Percentiles rank a stretch among this genome's conserved stretches.
phyloP scores from a whole-genome alignment of 2,797 vertebrate species.

The Clarias laeviceps region DNA sequence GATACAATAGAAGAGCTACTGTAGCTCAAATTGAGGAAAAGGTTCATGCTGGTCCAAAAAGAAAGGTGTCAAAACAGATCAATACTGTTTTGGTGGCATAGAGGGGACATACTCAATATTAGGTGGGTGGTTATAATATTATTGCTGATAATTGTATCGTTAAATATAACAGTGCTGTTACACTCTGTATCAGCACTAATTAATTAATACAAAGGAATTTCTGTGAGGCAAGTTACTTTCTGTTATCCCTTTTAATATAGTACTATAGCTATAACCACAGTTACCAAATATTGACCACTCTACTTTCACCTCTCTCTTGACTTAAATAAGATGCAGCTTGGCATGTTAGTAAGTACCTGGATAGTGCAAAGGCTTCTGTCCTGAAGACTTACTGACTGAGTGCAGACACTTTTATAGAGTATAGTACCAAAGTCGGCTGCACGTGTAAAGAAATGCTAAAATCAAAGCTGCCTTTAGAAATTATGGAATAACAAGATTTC shows the following conservation, averaged over 20 bases:
- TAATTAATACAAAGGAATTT: neutral
- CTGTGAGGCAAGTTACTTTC: neutral
- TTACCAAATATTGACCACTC: neutral
- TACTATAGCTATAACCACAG: neutral
- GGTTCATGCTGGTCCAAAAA: too few species aligned
- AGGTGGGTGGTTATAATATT: too few species aligned
- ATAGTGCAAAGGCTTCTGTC: constrained; percentile 13
- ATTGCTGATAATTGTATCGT: too few species aligned
- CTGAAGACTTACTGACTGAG: neutral
- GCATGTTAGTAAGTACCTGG: neutral
- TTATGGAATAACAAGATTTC: neutral
- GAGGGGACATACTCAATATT: too few species aligned
- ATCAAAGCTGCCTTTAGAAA: neutral
- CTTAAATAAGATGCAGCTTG: neutral
- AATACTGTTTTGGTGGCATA: too few species aligned
- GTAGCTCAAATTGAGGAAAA: too few species aligned
- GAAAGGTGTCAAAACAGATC: too few species aligned
- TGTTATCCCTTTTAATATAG: neutral
- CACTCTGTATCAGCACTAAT: too few species aligned
- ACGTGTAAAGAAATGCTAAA: neutral
- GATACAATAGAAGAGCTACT: too few species aligned
- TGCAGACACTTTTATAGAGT: neutral
- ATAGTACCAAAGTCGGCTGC: neutral
- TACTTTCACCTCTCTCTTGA: too few species aligned
- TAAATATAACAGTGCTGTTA: too few species aligned